Evolutionary conservation across 92 coral and sea anemone genomes (phyloP).

Genomic region (Epizoanthus scotinus): DNA sequence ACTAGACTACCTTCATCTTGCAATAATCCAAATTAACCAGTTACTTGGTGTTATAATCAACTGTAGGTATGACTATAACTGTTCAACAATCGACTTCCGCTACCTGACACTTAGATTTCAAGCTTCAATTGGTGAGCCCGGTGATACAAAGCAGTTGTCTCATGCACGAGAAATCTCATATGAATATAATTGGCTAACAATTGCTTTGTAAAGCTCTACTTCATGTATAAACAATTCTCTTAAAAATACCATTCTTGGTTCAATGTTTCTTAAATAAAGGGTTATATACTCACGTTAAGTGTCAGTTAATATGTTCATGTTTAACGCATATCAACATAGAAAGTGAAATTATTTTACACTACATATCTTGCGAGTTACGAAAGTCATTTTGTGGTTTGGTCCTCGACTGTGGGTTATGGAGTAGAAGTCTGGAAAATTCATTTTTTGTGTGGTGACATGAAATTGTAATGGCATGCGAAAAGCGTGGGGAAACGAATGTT

Average conservation of each 20-base stretch:
- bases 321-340: background rate
- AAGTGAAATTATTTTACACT: background rate
- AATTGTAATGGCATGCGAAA: background rate
- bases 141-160: background rate
- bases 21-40: background rate
- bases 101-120: constrained; percentile 2
- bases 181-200: background rate
- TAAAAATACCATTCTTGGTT: too few relatives aligned
- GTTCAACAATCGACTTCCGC: constrained; percentile 34
- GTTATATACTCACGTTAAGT: too few relatives aligned
- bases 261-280: too few relatives aligned
- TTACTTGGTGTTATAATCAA: background rate
- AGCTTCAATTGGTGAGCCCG: background rate
- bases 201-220: background rate
- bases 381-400: background rate
- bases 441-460: background rate
- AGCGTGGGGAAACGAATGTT: constrained; percentile 3
- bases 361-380: background rate
- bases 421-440: constrained; percentile 30
- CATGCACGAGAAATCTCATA: background rate
- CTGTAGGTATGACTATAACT: constrained; percentile 5
- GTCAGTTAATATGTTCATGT: background rate
- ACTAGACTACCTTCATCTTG: constrained; percentile 13
- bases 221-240: too few relatives aligned
- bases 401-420: background rate